Conservation (phyloP, 2,888 invertebrate species). For the Pandemis corylana region DNA sequence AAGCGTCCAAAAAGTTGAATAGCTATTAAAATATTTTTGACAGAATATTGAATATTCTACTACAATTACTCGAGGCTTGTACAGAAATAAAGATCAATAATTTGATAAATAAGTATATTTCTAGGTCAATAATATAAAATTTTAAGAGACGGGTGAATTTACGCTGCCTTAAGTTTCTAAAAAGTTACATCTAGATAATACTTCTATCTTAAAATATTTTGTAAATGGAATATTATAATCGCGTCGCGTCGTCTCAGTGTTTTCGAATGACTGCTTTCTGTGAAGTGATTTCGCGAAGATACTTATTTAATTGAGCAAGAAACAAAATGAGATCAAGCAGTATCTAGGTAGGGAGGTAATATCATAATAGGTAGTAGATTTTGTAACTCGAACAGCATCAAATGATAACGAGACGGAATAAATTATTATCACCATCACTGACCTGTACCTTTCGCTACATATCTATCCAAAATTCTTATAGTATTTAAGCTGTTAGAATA, state of each 20-base stretch:
- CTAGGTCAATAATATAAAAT: constrained; percentile 85
- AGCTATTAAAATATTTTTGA: too few relatives aligned
- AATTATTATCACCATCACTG: too few relatives aligned
- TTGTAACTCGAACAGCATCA: too few relatives aligned
- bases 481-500: too few relatives aligned
- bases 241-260: constrained; percentile 47
- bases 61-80: too few relatives aligned
- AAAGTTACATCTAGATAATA: constrained; percentile 68
- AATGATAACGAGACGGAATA: too few relatives aligned
- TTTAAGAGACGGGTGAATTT: constrained; percentile 85
- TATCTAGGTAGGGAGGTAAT: neutral
- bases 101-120: constrained; percentile 85
- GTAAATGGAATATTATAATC: constrained; percentile 82
- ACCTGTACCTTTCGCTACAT: too few relatives aligned
- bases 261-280: constrained; percentile 36
- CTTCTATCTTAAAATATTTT: constrained; percentile 76
- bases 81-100: constrained; percentile 68
- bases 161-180: constrained; percentile 77
- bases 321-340: constrained; percentile 46
- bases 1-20: too few relatives aligned
- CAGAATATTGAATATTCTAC: too few relatives aligned
- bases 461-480: too few relatives aligned
- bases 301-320: constrained; percentile 50
- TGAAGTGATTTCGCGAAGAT: constrained; percentile 32
- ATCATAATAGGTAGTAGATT: neutral